These are phyloP conservation scores for Eriocheir sinensis DNA, from an alignment of 1,140 invertebrate genomes.

Conservation along the genomic window DNA sequence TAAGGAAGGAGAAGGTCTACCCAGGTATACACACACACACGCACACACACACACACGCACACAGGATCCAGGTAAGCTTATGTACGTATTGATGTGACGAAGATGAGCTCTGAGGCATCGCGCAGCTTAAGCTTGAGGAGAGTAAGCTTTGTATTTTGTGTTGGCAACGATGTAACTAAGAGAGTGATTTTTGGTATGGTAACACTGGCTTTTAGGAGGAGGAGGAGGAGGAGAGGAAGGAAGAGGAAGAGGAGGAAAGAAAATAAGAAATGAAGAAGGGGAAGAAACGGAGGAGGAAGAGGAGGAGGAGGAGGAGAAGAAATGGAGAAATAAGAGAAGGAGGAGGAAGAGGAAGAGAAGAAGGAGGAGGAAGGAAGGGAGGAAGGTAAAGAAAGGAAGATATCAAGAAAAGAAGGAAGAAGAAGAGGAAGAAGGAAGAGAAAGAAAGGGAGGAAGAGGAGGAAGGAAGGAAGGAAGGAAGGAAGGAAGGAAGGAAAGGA, in stretches of 20 bases:
- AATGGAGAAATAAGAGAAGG: neutral
- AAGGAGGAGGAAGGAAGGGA: neutral
- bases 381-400: neutral
- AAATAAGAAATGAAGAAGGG: neutral
- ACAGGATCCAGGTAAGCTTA: conserved; percentile 3
- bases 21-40: conserved; percentile 39
- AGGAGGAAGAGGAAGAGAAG: neutral
- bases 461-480: neutral
- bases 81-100: conserved; percentile 38
- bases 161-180: too few species aligned
- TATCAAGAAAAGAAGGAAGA: neutral
- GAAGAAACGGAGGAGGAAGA: neutral
- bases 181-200: neutral
- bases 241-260: neutral
- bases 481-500: neutral
- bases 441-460: neutral
- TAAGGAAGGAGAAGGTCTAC: too few species aligned
- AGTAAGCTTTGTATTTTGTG: too few species aligned
- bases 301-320: neutral
- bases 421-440: neutral
- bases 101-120: neutral
- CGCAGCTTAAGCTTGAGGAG: too few species aligned
- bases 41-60: conserved; percentile 40
- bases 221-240: neutral
- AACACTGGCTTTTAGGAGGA: neutral